These are phyloP conservation scores for Haliclona indistincta DNA, from an alignment of 37 sponge, comb jelly and placozoan genomes.

Conservation along the genomic window DNA sequence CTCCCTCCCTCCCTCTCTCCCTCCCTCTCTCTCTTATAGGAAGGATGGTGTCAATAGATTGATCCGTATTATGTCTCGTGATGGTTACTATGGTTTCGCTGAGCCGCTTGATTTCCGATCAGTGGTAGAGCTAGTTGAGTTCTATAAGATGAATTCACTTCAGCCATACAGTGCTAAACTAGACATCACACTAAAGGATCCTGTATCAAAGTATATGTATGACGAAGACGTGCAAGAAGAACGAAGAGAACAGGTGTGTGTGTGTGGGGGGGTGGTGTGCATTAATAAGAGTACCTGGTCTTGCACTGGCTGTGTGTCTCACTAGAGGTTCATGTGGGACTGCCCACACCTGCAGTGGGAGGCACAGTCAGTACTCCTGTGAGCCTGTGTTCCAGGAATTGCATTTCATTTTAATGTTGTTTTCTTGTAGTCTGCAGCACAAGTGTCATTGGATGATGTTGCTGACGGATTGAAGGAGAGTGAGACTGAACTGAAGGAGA, in stretches of 20 bases:
- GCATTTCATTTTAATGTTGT: background rate
- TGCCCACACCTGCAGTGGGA: no score
- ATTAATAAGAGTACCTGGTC: constrained; percentile 19
- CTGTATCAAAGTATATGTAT: constrained; percentile 42
- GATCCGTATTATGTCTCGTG: constrained; percentile 74
- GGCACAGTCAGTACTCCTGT: no score
- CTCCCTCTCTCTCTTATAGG: constrained; percentile 24
- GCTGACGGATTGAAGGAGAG: constrained; percentile 18
- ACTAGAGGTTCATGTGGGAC: constrained; percentile 14
- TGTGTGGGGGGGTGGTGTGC: background rate
- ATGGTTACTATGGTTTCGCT: constrained; percentile 81
- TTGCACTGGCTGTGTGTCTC: constrained; percentile 42
- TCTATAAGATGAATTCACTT: constrained; percentile 65
- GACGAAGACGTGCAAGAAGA: background rate
- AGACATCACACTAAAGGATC: constrained; percentile 66
- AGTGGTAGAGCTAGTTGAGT: constrained; percentile 67
- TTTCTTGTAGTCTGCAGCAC: background rate
- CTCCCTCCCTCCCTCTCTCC: background rate
- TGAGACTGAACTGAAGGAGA: constrained; percentile 35
- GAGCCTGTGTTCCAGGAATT: background rate
- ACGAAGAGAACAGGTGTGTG: background rate
- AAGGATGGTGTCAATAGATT: constrained; percentile 82
- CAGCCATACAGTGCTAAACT: constrained; percentile 79
- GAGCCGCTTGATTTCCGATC: constrained; percentile 82
- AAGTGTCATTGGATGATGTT: constrained; percentile 24